Evolutionary conservation across 2,888 invertebrate genomes (phyloP).

Genomic region (Athrips mouffetella): DNA sequence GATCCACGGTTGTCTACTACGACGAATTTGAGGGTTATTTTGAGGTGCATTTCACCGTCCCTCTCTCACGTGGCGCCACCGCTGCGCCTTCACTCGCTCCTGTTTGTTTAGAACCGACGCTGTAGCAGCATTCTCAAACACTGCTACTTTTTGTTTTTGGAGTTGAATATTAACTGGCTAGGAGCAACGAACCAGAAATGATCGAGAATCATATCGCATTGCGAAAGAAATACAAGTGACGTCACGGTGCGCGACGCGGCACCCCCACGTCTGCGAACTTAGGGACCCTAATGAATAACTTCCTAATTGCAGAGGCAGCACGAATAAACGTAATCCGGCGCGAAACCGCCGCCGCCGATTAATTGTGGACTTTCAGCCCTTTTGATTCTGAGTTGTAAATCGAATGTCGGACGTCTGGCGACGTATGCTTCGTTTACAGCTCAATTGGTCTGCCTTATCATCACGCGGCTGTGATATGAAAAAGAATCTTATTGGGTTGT

Average conservation of each 20-base stretch:
- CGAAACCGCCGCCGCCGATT: conserved; percentile 54
- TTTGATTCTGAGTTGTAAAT: conserved; percentile 65
- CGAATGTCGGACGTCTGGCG: conserved; percentile 60
- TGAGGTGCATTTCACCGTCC: conserved; percentile 64
- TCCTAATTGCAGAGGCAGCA: conserved; percentile 76
- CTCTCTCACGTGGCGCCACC: conserved; percentile 69
- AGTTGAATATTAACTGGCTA: conserved; percentile 35
- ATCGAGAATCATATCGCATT: conserved; percentile 44
- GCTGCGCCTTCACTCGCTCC: conserved; percentile 47
- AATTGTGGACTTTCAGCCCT: conserved; percentile 69
- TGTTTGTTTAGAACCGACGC: conserved; percentile 59
- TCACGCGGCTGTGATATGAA: conserved; percentile 33
- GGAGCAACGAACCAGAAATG: conserved; percentile 44
- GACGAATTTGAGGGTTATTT: conserved; percentile 70
- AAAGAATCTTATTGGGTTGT: conserved; percentile 44
- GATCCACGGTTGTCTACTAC: conserved; percentile 61
- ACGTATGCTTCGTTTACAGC: conserved; percentile 52
- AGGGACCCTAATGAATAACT: conserved; percentile 78
- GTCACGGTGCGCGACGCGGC: conserved; percentile 58
- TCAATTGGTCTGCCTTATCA: conserved; percentile 43
- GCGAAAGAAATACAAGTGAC: conserved; percentile 59
- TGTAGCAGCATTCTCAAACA: conserved; percentile 60
- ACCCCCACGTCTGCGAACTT: conserved; percentile 78
- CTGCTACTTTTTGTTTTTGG: conserved; percentile 56
- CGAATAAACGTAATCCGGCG: conserved; percentile 72